These are phyloP conservation scores for Gymnocheta viridis DNA, from an alignment of 2,888 invertebrate genomes.

Conservation along the genomic window DNA sequence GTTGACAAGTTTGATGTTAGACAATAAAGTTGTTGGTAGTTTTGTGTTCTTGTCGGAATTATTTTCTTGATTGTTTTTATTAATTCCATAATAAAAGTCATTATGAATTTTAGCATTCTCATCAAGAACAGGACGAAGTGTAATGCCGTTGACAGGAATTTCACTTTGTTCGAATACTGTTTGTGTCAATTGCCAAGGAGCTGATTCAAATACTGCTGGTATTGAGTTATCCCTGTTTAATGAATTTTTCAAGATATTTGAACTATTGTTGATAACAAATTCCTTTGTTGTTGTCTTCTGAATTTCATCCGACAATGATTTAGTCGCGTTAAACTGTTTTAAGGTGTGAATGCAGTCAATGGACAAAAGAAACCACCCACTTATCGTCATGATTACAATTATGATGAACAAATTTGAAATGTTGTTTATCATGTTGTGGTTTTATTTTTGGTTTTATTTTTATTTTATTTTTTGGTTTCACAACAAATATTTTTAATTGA, in stretches of 20 bases:
- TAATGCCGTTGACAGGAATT: neutral
- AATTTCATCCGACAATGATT: neutral
- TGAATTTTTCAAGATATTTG: constrained; percentile 35
- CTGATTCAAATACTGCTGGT: neutral
- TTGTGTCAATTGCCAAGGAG: constrained; percentile 21
- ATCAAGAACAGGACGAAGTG: neutral
- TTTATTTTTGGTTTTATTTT: neutral
- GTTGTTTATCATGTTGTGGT: constrained; percentile 21
- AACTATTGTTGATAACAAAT: constrained; percentile 14
- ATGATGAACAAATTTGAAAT: constrained; percentile 29
- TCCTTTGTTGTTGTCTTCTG: neutral
- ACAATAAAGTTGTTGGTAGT: constrained; percentile 22
- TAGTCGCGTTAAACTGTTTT: neutral
- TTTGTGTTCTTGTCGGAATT: constrained; percentile 53
- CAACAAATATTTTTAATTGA: constrained; percentile 40
- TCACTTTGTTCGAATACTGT: neutral
- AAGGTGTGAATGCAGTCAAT: neutral
- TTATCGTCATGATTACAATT: neutral
- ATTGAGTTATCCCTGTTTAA: constrained; percentile 11
- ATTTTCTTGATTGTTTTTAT: constrained; percentile 70
- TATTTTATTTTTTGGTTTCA: neutral
- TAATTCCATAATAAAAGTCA: constrained; percentile 70
- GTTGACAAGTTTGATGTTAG: constrained; percentile 38
- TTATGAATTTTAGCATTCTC: constrained; percentile 48
- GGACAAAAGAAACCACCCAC: neutral